Base-by-base conservation (phyloP, 2,113 vertebrate genomes). In the Pelobates fuscus region DNA sequence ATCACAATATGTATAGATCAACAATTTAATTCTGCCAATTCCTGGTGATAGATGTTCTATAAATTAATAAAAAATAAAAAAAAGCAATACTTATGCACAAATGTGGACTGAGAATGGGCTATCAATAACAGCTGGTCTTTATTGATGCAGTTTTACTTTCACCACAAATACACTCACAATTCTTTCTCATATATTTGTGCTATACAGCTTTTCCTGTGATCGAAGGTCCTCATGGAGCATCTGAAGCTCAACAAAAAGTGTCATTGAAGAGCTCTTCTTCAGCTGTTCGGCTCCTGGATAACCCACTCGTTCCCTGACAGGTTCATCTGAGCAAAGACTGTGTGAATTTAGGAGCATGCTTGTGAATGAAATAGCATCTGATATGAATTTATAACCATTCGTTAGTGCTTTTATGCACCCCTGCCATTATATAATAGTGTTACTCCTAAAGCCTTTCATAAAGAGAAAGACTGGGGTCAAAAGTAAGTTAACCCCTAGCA, bases 401-500 rank as follows among this genome's bases (percentile, higher is more conserved):
- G 87, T 83, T 84, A 85, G 71, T 81, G 84, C 77, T 81, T 49
- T 86, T 86, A 88, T 21, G 87, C 82, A 77, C 85, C 84, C 86
- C 90, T 81, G 90, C 85, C 85, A 86, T 86, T 88, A 83, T 89
- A 84, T 88, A 82, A 71, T 84, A 79, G 83, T 88, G 72, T 87
- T 82, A 78, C 83, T 86, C 88, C 82, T 78, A 89, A 58, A 87
- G 82, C 84, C 88, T 88, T 87, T 79, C 70, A 85, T 2, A 8
- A 11, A 70, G 82, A 90, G 88, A 86, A 93, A 93, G 81, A 85
- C 70, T 29, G 18, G 80, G 92, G 92, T 94, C 91, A 94, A 87
- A 93, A 92, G 92, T 92, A 86, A 89, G 83, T 79, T 91, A 91
- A 94, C 91, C 92, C 83, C 81, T 78, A 84, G 81, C 91, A 93